A percentile compares a stretch with the other conserved stretches of the same genome.
Evolutionary conservation across 2,888 invertebrate species (phyloP).

Genomic region (Drosophila ezoana): DNA sequence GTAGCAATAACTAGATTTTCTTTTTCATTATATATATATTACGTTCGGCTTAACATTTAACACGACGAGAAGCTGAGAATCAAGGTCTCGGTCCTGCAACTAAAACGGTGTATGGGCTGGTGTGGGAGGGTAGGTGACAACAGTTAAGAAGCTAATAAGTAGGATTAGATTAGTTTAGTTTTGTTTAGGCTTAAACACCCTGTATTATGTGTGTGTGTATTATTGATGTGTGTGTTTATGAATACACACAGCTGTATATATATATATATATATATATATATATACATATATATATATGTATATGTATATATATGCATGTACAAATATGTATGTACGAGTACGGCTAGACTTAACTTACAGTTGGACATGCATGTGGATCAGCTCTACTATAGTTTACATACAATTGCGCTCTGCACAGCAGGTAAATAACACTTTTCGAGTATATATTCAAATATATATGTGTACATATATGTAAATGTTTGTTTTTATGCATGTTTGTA

Average conservation of each 20-base stretch:
- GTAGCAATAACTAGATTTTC: constrained; percentile 73
- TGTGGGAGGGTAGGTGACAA: constrained; percentile 47
- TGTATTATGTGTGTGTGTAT: constrained; percentile 66
- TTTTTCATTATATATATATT: constrained; percentile 38
- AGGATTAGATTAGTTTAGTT: constrained; percentile 62
- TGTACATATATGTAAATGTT: constrained; percentile 20
- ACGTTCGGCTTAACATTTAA: constrained; percentile 75
- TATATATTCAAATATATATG: constrained; percentile 71
- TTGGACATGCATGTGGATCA: constrained; percentile 81
- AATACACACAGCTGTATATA: constrained; percentile 32
- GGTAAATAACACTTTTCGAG: constrained; percentile 80
- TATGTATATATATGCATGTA: constrained; percentile 20
- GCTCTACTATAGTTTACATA: constrained; percentile 76
- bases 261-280: constrained; percentile 16
- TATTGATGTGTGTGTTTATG: constrained; percentile 10
- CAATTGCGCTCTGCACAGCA: constrained; percentile 82
- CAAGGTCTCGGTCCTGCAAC: constrained; percentile 59
- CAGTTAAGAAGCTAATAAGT: constrained; percentile 72
- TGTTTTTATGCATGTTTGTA: constrained; percentile 27
- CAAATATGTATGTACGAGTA: constrained; percentile 51
- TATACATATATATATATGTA: constrained; percentile 22
- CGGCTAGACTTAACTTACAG: constrained; percentile 79
- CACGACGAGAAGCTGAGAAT: constrained; percentile 73
- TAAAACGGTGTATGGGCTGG: constrained; percentile 25
- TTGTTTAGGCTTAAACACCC: constrained; percentile 71